Conservation (phyloP, 2,797 vertebrate species). For the Crax fasciolata region DNA sequence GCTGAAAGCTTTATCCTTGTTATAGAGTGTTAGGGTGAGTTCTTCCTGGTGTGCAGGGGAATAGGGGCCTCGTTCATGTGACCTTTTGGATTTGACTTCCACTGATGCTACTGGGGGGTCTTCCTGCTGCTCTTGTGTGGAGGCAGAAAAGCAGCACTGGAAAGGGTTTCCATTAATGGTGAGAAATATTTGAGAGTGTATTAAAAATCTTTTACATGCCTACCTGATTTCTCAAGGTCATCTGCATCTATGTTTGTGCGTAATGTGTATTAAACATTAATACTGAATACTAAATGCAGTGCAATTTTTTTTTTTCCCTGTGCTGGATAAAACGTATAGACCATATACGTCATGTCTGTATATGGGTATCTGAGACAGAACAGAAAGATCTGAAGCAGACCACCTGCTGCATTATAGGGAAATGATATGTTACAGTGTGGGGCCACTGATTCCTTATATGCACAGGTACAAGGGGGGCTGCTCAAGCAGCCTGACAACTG, state of each 20-base stretch:
- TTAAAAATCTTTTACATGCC: neutral
- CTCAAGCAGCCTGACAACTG: neutral
- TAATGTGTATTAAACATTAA: neutral
- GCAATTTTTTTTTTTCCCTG: neutral
- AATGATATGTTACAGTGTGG: neutral
- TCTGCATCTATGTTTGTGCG: neutral
- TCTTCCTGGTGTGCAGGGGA: neutral
- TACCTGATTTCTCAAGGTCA: neutral
- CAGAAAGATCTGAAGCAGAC: neutral
- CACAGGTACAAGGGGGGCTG: neutral
- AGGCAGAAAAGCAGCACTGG: neutral
- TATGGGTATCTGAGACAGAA: neutral
- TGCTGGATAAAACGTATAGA: neutral
- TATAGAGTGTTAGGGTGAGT: neutral
- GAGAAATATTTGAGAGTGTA: neutral
- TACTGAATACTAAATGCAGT: neutral
- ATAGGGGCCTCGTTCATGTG: fast-evolving
- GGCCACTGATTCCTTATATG: neutral
- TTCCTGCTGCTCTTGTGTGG: neutral
- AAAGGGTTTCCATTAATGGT: neutral
- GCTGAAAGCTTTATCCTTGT: neutral
- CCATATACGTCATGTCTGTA: neutral
- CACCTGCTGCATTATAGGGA: neutral
- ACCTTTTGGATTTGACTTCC: neutral
- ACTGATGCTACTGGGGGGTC: neutral